These are phyloP conservation scores for Poecile atricapillus DNA, from an alignment of 2,113 vertebrate genomes.

Conservation along the genomic window DNA sequence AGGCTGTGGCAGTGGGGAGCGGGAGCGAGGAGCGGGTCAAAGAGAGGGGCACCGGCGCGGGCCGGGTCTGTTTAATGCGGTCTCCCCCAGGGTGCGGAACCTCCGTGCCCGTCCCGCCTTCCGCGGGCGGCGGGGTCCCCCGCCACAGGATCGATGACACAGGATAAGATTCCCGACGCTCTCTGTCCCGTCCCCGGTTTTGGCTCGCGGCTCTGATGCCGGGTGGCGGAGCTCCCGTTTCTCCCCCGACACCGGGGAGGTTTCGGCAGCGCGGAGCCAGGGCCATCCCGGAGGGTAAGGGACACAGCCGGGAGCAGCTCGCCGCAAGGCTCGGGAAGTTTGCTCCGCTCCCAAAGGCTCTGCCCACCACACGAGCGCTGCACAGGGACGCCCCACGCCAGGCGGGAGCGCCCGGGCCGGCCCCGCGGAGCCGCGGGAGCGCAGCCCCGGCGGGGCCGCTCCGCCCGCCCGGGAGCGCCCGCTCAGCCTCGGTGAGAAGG, in stretches of 20 bases:
- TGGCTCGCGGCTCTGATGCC: not conserved
- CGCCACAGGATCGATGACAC: not conserved
- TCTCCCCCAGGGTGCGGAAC: not conserved
- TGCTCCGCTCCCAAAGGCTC: not conserved
- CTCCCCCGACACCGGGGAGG: not conserved
- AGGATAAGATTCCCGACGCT: not conserved
- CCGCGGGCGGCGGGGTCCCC: not conserved
- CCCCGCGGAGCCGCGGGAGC: not conserved
- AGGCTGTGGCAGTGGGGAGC: not conserved
- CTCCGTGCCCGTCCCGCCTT: not conserved
- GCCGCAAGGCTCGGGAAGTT: not conserved
- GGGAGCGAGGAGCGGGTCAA: not conserved
- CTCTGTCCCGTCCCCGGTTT: not conserved
- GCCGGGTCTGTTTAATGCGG: not conserved
- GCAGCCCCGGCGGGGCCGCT: not conserved
- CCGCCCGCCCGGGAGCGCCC: not conserved
- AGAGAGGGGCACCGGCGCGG: not conserved
- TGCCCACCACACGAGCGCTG: not conserved
- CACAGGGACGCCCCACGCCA: not conserved
- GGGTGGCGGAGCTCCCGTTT: not conserved
- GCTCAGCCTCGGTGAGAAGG: constrained; percentile 69
- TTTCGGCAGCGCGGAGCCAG: not conserved
- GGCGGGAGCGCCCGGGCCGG: not conserved
- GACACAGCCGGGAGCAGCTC: not conserved
- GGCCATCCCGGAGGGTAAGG: not conserved